Evolutionary conservation across 2,113 vertebrate genomes (phyloP).

Genomic region (Clarias gariepinus): DNA sequence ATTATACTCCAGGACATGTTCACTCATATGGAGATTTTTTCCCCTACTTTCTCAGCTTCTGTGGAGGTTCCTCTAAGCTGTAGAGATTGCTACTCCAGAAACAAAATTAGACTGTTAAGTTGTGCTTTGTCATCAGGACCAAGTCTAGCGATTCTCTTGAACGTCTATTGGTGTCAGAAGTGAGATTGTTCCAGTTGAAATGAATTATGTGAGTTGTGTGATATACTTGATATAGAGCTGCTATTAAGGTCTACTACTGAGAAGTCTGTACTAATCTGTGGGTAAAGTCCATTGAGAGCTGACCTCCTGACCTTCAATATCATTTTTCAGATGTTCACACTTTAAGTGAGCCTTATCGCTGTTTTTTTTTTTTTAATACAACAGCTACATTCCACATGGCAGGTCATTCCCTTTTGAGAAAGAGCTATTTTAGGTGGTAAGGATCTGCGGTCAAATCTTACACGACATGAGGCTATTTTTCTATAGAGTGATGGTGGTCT

Average conservation of each 20-base stretch:
- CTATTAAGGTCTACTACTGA: not conserved
- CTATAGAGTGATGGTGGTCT: not conserved
- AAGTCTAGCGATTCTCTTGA: not conserved
- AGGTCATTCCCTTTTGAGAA: constrained; percentile 18
- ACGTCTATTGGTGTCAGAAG: not conserved
- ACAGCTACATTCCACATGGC: constrained; percentile 19
- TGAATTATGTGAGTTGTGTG: constrained; percentile 25
- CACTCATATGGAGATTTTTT: constrained; percentile 10
- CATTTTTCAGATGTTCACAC: constrained; percentile 18
- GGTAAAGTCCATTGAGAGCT: not conserved
- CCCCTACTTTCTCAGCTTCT: not conserved
- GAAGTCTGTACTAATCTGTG: constrained; percentile 11
- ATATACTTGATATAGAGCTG: not conserved
- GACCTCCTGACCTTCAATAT: constrained; percentile 2
- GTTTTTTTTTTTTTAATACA: constrained; percentile 30
- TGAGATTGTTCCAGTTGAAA: not conserved
- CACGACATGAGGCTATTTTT: constrained; percentile 12
- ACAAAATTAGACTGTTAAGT: constrained; percentile 13
- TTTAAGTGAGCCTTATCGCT: not conserved
- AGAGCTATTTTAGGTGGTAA: constrained; percentile 36
- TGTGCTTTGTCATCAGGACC: constrained; percentile 30
- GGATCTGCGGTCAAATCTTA: constrained; percentile 15
- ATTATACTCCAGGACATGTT: constrained; percentile 24
- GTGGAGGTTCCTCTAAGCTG: constrained; percentile 6
- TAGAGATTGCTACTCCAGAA: not conserved